phyloP scores from a whole-genome alignment of 1,140 invertebrate genomes.

The Aphis craccivora region DNA sequence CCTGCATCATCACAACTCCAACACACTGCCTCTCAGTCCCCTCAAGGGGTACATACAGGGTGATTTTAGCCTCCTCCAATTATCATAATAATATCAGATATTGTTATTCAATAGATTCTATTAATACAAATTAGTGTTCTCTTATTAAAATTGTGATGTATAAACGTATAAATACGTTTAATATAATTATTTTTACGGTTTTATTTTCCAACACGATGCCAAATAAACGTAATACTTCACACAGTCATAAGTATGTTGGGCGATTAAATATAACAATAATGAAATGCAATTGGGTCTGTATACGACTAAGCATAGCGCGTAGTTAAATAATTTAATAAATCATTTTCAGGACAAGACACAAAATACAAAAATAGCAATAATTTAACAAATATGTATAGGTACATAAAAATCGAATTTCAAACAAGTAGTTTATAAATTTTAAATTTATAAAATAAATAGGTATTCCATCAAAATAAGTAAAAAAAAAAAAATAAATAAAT shows the following conservation, averaged over 20 bases:
- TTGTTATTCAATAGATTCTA: no score
- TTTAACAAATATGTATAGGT: background rate
- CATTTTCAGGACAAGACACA: background rate
- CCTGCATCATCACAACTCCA: background rate
- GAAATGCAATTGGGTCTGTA: background rate
- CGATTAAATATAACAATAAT: background rate
- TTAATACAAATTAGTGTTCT: background rate
- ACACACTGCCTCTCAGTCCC: no score
- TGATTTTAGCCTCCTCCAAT: background rate
- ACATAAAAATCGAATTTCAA: background rate
- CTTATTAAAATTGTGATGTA: background rate
- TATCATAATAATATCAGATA: no score
- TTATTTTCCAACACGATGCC: no score
- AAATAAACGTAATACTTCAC: no score
- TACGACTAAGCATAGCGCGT: no score
- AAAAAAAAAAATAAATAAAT: background rate
- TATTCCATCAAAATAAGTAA: no score
- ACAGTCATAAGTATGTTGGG: no score
- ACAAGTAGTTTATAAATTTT: no score
- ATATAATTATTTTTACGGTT: background rate
- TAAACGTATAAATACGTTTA: no score
- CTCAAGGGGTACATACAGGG: background rate
- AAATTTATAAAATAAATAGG: no score
- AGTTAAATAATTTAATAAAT: background rate
- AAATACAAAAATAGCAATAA: background rate